Evolutionary conservation across 2,113 vertebrate species (phyloP).

Genomic region (Oreochromis aureus): DNA sequence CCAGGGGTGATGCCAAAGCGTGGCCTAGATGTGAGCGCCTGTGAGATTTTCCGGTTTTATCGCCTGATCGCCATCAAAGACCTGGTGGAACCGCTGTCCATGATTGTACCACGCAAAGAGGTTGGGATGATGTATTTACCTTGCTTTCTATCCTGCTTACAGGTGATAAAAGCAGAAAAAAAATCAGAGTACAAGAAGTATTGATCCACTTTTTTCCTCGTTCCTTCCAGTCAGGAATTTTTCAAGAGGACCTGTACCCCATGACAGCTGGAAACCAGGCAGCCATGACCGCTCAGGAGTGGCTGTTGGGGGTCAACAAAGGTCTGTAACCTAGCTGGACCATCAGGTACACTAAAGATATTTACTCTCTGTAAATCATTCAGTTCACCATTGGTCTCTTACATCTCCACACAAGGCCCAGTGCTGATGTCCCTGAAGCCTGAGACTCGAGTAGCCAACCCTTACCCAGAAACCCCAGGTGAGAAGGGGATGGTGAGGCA

Average conservation of each 20-base stretch:
- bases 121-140: background rate
- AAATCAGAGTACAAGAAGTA: background rate
- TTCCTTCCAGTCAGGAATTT: constrained; percentile 77
- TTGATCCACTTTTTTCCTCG: background rate
- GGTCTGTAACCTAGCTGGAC: constrained; percentile 63
- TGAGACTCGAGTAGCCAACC: constrained; percentile 51
- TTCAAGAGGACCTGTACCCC: constrained; percentile 92
- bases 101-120: constrained; percentile 86
- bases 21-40: constrained; percentile 82
- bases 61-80: constrained; percentile 82
- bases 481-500: background rate
- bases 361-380: background rate
- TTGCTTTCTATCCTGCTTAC: background rate
- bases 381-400: background rate
- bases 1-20: constrained; percentile 92
- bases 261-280: constrained; percentile 81
- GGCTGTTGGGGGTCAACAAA: constrained; percentile 83
- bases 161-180: too few species aligned
- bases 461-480: constrained; percentile 46
- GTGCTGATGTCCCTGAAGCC: constrained; percentile 84
- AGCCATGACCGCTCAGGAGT: constrained; percentile 84
- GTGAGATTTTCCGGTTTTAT: constrained; percentile 95
- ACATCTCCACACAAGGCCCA: constrained; percentile 61
- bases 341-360: background rate
- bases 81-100: constrained; percentile 86